Base-by-base conservation (phyloP, 2,888 invertebrate species). In the Aphodius sticticus region DNA sequence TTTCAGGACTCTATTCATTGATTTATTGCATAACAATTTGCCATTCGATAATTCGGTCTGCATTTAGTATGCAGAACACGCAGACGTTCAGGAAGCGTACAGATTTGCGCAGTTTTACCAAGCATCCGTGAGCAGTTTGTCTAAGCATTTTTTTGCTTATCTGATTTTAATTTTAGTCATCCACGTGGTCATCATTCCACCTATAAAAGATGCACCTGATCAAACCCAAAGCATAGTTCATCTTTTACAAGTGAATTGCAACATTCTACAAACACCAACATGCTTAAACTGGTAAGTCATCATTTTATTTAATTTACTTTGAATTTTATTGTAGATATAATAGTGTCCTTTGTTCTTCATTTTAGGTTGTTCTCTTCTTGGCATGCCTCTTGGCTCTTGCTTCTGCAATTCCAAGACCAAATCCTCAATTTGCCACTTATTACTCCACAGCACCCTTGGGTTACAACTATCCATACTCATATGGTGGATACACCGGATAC, bases 261-360 rank as follows among this genome's bases (percentile, higher is more conserved):
- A 74, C 76, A 79, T 38, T 76, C 69, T 71, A 77, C 76, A 74
- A 53, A 75, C 16, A 77, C 35, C 76, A 79, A 79, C 37, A 81
- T 81, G 81, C 76, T 79, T 53, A 81, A 81, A 78, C 69, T 79
- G 76, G 81, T 81, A 78, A 78, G 81, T 79, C 37, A 9, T 70
- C 53, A 53, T 9, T 53, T 12, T 2, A 53, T 53, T 53, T 53
- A 53, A 53, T 53, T 69, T 69, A n/a, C n/a, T 15, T 53, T 76
- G 2, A 16, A 72, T 12, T 69, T 76, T 15, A 6, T 26, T 14
- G 36, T 69, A 69, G 69, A n/a, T 70, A 9, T 77, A 36, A 69
- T 69, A 16, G 53, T 76, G 0, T 76, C 26, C 5, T n/a, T 16
- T 35, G 15, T 75, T 76, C 69, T 15, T 69, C n/a, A 38, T 77